These are phyloP conservation scores for Motacilla alba DNA, from an alignment of 2,113 vertebrate genomes.

Conservation along the genomic window DNA sequence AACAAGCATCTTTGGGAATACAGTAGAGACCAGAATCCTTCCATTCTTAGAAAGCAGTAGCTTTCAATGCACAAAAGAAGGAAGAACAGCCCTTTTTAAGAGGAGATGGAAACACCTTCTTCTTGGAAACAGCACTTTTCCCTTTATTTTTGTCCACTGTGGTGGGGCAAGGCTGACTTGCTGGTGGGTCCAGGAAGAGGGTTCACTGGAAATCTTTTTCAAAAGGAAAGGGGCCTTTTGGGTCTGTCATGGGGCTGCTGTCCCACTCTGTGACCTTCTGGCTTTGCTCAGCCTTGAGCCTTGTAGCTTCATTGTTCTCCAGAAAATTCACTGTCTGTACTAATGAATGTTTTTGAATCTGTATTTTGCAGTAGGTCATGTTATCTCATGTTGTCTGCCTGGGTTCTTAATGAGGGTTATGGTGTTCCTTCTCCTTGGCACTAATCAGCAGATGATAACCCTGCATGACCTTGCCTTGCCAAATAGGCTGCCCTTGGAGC, in stretches of 20 bases:
- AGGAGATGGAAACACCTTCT: background rate
- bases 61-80: background rate
- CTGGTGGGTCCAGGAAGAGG: background rate
- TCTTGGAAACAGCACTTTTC: background rate
- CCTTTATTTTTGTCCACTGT: background rate
- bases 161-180: background rate
- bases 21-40: background rate
- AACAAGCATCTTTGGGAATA: background rate
- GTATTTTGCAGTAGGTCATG: background rate
- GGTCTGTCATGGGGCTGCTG: background rate
- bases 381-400: background rate
- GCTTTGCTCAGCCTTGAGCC: conserved; percentile 2
- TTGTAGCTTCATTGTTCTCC: background rate
- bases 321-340: conserved; percentile 9
- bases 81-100: background rate
- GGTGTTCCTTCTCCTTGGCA: background rate
- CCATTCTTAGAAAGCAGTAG: background rate
- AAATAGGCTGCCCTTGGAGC: background rate
- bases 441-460: background rate
- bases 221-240: background rate
- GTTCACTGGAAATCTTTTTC: background rate
- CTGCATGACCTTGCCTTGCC: background rate
- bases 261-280: background rate
- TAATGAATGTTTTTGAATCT: conserved; percentile 16
- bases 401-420: background rate